Evolutionary conservation across 1,140 invertebrate genomes (phyloP).

Genomic region (Branchinecta lynchi): DNA sequence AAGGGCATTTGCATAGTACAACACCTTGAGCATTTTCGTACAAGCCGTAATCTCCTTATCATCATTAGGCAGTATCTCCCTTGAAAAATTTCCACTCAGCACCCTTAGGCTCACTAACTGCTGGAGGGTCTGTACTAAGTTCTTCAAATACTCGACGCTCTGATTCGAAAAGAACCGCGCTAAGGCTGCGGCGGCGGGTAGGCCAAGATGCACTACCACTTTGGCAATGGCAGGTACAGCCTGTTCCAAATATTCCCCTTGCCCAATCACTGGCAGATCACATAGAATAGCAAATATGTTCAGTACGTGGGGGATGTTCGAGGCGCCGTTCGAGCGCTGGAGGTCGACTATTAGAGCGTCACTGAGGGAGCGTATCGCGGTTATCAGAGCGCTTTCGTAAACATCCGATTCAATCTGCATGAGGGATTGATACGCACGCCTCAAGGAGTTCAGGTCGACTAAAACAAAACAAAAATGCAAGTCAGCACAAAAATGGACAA

Average conservation of each 20-base stretch:
- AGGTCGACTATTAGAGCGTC: constrained; percentile 57
- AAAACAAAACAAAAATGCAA: constrained; percentile 20
- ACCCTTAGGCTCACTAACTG: constrained; percentile 62
- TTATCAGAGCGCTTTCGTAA: constrained; percentile 57
- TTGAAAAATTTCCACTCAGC: constrained; percentile 53
- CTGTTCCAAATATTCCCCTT: constrained; percentile 61
- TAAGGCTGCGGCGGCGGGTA: constrained; percentile 60
- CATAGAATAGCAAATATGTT: constrained; percentile 75
- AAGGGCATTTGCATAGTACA: constrained; percentile 76
- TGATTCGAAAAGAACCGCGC: constrained; percentile 59
- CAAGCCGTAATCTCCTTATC: constrained; percentile 59
- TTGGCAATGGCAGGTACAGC: constrained; percentile 65
- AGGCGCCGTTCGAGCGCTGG: constrained; percentile 36
- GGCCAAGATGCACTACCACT: constrained; percentile 51
- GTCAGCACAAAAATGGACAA: no score
- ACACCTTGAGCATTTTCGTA: constrained; percentile 56
- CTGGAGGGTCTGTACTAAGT: constrained; percentile 61
- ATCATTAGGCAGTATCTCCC: constrained; percentile 63
- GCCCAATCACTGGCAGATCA: constrained; percentile 66
- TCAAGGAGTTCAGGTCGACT: constrained; percentile 38
- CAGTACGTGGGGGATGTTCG: constrained; percentile 36
- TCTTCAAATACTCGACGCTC: constrained; percentile 48
- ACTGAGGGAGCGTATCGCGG: constrained; percentile 54
- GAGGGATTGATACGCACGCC: constrained; percentile 45
- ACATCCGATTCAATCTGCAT: constrained; percentile 36